These are phyloP conservation scores for Pyrochroa serraticornis DNA, from an alignment of 2,888 invertebrate species.

Conservation along the genomic window DNA sequence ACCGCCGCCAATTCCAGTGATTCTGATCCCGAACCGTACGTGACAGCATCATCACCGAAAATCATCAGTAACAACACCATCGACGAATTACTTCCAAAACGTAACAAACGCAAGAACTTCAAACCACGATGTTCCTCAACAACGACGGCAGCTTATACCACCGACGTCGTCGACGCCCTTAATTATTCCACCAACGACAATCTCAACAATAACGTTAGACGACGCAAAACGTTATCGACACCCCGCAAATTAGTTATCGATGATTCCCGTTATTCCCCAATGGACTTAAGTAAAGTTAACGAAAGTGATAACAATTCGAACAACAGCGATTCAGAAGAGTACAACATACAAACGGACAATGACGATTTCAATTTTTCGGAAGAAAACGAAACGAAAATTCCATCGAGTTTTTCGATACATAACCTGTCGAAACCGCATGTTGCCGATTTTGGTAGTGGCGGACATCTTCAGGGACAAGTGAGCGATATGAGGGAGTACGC, in stretches of 20 bases:
- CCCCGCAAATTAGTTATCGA: constrained; percentile 46
- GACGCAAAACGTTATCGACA: constrained; percentile 50
- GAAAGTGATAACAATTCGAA: constrained; percentile 51
- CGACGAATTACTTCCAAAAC: constrained; percentile 60
- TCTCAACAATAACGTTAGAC: constrained; percentile 47
- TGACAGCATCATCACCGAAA: constrained; percentile 49
- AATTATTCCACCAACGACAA: constrained; percentile 50
- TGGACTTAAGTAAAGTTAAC: constrained; percentile 55
- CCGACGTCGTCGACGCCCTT: constrained; percentile 40
- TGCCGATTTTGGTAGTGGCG: constrained; percentile 38
- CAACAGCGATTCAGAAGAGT: constrained; percentile 51
- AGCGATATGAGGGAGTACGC: constrained; percentile 77
- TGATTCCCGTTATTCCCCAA: constrained; percentile 48
- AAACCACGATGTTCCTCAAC: constrained; percentile 73
- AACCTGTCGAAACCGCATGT: constrained; percentile 56
- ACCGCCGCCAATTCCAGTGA: constrained; percentile 60
- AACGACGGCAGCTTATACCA: constrained; percentile 53
- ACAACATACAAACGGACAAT: constrained; percentile 51
- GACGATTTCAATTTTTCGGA: constrained; percentile 56
- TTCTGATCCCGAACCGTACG: constrained; percentile 59
- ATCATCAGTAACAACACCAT: constrained; percentile 57
- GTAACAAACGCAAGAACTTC: constrained; percentile 80
- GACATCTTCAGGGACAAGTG: constrained; percentile 45
- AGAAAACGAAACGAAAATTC: constrained; percentile 51
- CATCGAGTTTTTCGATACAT: constrained; percentile 55